Base-by-base conservation (phyloP, 2,888 invertebrate species). In the Mylabris sibirica region DNA sequence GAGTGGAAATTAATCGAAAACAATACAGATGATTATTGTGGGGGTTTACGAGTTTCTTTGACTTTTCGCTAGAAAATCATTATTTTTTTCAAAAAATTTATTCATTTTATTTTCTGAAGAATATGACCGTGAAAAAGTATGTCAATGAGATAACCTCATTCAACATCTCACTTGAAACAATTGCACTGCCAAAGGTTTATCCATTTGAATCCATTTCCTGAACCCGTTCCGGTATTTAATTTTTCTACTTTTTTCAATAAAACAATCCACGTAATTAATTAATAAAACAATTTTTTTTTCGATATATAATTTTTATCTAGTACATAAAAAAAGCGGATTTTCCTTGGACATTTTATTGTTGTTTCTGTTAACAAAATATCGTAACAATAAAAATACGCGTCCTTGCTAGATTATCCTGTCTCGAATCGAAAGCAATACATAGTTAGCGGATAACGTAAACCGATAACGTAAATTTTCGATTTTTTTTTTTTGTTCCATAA, bases 91-190 rank as follows among this genome's bases (percentile, higher is more conserved):
- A n/a, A 30, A 30, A 30, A 6, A 30, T 30, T 4, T 30, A 30
- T 30, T 30, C 6, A 9, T 49, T 49, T 17, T 49, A 4, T 5
- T 61, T 73, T 74, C 71, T 75, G 74, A 71, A 69, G 71, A 71
- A 67, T 74, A 72, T 73, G 79, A 77, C 78, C 78, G 79, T 77
- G 78, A 79, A 81, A 81, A 81, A 79, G 79, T 80, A 71, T 81
- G 81, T 80, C 81, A 81, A 81, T 79, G 80, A 80, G 78, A 79
- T 78, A 80, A 77, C 81, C 80, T 79, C 80, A 80, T 78, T 80
- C 70, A 71, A 72, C 72, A 73, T 77, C 76, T 75, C 76, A 71
- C 73, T 75, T 71, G 72, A 72, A 74, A 75, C 76, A 75, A 76
- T 76, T 77, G 53, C 65, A 65, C 63, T 67, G 17, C 49, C 49